Evolutionary conservation across 2,888 invertebrate genomes (phyloP).

Genomic region (Cephus pygmeus): DNA sequence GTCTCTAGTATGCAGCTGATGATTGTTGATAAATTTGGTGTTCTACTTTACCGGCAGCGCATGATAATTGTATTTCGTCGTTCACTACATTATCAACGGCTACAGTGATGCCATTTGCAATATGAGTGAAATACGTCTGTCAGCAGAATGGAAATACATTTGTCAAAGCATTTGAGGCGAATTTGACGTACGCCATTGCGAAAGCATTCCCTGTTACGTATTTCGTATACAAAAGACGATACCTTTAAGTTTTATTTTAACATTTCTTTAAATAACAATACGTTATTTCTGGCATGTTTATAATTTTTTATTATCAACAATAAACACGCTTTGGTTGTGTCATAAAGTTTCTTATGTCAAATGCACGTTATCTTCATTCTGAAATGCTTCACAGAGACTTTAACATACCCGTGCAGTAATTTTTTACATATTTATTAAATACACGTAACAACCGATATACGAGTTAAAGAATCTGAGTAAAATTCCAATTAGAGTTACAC

Average conservation of each 20-base stretch:
- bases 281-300: background rate
- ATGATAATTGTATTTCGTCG: background rate
- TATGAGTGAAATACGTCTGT: background rate
- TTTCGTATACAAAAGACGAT: background rate
- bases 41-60: background rate
- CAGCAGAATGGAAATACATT: no score
- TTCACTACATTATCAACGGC: background rate
- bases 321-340: background rate
- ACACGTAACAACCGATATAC: no score
- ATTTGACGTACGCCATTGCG: background rate
- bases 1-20: slow-evolving; percentile 4
- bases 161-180: background rate
- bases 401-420: background rate
- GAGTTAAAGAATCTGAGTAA: background rate
- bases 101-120: background rate
- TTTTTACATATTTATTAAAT: background rate
- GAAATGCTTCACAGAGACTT: background rate
- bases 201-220: background rate
- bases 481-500: background rate
- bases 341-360: background rate
- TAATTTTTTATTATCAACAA: background rate
- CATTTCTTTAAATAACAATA: background rate
- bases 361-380: background rate
- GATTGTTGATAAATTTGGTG: background rate
- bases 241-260: background rate